Evolutionary conservation across 2,888 invertebrate genomes (phyloP).

Genomic region (Meliscaeva auricollis): DNA sequence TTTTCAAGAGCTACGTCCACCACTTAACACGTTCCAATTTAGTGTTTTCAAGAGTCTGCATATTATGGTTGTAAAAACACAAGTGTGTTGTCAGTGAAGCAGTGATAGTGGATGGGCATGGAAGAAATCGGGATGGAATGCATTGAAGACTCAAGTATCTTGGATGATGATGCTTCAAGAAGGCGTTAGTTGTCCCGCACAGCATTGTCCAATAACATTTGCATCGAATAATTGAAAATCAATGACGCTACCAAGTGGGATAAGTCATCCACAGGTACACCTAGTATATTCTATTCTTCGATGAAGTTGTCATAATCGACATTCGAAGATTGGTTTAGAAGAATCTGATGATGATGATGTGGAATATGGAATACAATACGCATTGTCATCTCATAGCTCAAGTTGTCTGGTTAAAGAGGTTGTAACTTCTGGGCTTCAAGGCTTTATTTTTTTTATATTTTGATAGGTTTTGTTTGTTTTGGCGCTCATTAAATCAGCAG

Average conservation of each 20-base stretch:
- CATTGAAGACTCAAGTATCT: conserved; percentile 42
- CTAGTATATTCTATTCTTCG: conserved; percentile 30
- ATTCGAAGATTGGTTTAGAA: conserved; percentile 43
- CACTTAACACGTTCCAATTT: conserved; percentile 75
- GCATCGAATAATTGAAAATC: conserved; percentile 74
- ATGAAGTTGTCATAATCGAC: conserved; percentile 74
- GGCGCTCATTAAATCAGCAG: conserved; percentile 40
- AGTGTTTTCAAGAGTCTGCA: conserved; percentile 66
- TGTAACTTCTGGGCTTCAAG: conserved; percentile 47
- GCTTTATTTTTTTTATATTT: too few species aligned
- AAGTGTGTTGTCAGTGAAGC: conserved; percentile 40
- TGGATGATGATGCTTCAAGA: conserved; percentile 48
- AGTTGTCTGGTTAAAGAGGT: conserved; percentile 43
- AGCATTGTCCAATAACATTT: conserved; percentile 68
- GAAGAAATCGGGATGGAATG: conserved; percentile 60
- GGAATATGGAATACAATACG: conserved; percentile 31
- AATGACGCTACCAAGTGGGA: conserved; percentile 69
- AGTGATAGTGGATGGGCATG: neutral
- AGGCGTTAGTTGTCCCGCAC: conserved; percentile 60
- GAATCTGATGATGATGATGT: conserved; percentile 15
- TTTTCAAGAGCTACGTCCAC: conserved; percentile 74
- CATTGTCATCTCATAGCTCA: conserved; percentile 31
- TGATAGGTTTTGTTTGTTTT: conserved; percentile 57
- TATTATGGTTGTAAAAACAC: conserved; percentile 63
- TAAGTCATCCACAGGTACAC: conserved; percentile 53